These are phyloP conservation scores for Drosophila dives DNA, from an alignment of 2,888 invertebrate species.

Conservation along the genomic window DNA sequence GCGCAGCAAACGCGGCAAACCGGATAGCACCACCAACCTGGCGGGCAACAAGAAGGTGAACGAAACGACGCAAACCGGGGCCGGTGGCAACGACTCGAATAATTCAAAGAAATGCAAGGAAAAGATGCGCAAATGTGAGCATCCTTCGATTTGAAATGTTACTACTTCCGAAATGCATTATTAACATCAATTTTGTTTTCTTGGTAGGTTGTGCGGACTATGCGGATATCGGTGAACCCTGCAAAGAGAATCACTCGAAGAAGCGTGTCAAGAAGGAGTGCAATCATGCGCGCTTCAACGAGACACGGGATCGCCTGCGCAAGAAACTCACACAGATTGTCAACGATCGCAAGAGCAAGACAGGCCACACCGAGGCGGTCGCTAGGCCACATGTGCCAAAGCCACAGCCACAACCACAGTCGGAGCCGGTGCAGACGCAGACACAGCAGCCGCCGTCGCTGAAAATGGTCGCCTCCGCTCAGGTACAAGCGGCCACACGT, in stretches of 20 bases:
- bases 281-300: slow-evolving; percentile 84
- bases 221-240: slow-evolving; percentile 82
- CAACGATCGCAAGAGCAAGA: slow-evolving; percentile 81
- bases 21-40: slow-evolving; percentile 63
- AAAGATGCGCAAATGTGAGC: slow-evolving; percentile 82
- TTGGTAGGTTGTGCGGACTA: slow-evolving; percentile 80
- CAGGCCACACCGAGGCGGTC: slow-evolving; percentile 48
- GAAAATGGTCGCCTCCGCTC: slow-evolving; percentile 66
- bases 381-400: slow-evolving; percentile 20
- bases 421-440: slow-evolving; percentile 24
- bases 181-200: neutral
- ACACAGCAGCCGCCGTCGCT: slow-evolving; percentile 57
- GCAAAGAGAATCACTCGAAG: slow-evolving; percentile 84
- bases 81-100: slow-evolving; percentile 69
- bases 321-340: slow-evolving; percentile 84
- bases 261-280: slow-evolving; percentile 84
- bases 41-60: slow-evolving; percentile 53
- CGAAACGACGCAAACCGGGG: slow-evolving; percentile 57
- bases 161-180: neutral
- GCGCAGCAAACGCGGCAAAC: slow-evolving; percentile 67
- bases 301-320: slow-evolving; percentile 84
- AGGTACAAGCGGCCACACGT: slow-evolving; percentile 55
- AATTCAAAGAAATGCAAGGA: slow-evolving; percentile 79
- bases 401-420: slow-evolving; percentile 6
- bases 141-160: neutral